A percentile compares a stretch with the other conserved stretches of the same genome.
These are phyloP conservation scores for Phrynocephalus forsythii DNA, from an alignment of 2,797 vertebrate genomes.

Conservation along the genomic window DNA sequence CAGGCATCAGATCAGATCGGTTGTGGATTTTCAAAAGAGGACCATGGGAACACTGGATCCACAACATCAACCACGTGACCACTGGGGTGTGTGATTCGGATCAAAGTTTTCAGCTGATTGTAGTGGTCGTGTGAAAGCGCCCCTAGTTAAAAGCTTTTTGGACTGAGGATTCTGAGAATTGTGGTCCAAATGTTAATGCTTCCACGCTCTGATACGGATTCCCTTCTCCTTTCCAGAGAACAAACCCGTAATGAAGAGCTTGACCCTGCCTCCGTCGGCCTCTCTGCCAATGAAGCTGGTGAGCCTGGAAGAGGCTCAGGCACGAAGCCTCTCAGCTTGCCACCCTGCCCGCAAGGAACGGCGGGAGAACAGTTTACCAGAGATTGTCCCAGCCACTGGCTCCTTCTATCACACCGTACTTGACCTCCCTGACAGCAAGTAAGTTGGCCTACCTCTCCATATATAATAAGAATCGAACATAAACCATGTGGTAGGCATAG, in stretches of 20 bases:
- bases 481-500: not conserved
- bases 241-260: slow-evolving; percentile 83
- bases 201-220: slow-evolving; percentile 6
- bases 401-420: slow-evolving; percentile 94
- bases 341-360: slow-evolving; percentile 91
- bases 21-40: too few species aligned
- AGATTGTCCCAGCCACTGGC: slow-evolving; percentile 86
- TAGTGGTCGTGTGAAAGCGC: too few species aligned
- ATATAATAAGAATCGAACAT: not conserved
- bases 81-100: too few species aligned
- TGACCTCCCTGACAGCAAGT: slow-evolving; percentile 94
- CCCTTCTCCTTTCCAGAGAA: slow-evolving; percentile 76
- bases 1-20: too few species aligned
- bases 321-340: slow-evolving; percentile 88
- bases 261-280: slow-evolving; percentile 85
- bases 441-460: slow-evolving; percentile 45
- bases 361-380: slow-evolving; percentile 92
- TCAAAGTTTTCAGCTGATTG: too few species aligned
- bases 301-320: slow-evolving; percentile 96
- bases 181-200: not conserved
- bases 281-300: slow-evolving; percentile 94
- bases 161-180: too few species aligned
- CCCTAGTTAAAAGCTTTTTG: too few species aligned
- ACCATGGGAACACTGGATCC: too few species aligned
- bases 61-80: too few species aligned